These are phyloP conservation scores for Megalopta genalis DNA, from an alignment of 1,140 invertebrate species.

Conservation along the genomic window DNA sequence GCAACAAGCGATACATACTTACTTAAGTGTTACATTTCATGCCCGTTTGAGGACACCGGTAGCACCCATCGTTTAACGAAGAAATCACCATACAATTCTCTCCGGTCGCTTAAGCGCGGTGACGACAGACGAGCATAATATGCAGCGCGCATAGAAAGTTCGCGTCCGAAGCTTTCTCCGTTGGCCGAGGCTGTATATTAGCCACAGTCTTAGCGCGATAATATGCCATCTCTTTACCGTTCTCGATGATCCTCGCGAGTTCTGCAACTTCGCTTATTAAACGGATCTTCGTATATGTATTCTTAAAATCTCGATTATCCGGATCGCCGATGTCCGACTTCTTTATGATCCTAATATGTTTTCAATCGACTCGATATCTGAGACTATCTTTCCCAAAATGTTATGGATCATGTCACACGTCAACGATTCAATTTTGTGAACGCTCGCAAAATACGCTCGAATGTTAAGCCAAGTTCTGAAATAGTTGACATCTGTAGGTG, in stretches of 20 bases:
- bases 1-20: not conserved
- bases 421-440: too few species aligned
- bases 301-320: too few species aligned
- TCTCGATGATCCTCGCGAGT: not conserved
- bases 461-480: too few species aligned
- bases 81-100: constrained; percentile 49
- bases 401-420: too few species aligned
- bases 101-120: constrained; percentile 60
- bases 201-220: constrained; percentile 10
- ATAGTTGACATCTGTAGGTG: too few species aligned
- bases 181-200: not conserved
- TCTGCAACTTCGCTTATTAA: too few species aligned
- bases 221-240: not conserved
- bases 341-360: too few species aligned
- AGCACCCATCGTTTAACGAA: constrained; percentile 45
- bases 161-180: constrained; percentile 29
- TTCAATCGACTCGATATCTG: too few species aligned
- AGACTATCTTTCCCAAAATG: too few species aligned
- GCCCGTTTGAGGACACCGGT: not conserved
- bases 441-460: too few species aligned
- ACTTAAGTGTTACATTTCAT: constrained; percentile 13
- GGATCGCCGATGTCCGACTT: too few species aligned
- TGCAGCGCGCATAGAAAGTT: not conserved
- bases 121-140: constrained; percentile 45
- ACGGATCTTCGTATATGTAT: too few species aligned